Evolutionary conservation across 2,797 vertebrate species (phyloP).

Genomic region (Paedocypris micromegethes): DNA sequence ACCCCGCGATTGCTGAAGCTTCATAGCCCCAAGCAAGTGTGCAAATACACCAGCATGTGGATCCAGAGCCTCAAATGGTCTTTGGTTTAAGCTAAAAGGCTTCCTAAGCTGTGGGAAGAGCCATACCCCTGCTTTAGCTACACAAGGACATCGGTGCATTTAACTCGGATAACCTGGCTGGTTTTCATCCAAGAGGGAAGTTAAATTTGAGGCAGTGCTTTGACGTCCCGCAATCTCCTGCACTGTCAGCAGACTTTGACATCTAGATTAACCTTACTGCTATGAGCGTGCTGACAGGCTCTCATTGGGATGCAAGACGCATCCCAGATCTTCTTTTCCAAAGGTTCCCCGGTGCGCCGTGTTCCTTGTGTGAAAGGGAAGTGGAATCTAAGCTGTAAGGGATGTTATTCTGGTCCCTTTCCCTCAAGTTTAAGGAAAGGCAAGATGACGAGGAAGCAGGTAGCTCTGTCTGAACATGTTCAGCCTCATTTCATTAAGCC

Average conservation of each 20-base stretch:
- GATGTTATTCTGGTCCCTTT: conserved; percentile 5
- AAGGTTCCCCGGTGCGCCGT: background rate
- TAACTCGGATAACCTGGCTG: conserved; percentile 31
- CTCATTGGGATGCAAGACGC: conserved; percentile 65
- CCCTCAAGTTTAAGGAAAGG: background rate
- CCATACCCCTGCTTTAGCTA: background rate
- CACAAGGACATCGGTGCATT: conserved; percentile 8
- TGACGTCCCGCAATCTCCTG: conserved; percentile 73
- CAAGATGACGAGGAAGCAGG: too few relatives aligned
- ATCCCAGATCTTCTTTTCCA: conserved; percentile 28
- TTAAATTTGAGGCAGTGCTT: conserved; percentile 72
- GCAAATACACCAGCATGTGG: conserved; percentile 18
- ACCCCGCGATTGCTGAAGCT: background rate
- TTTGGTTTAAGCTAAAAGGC: conserved; percentile 19
- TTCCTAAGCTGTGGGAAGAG: conserved; percentile 26
- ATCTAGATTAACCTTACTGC: conserved; percentile 77
- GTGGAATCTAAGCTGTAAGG: background rate
- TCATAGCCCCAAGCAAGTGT: background rate
- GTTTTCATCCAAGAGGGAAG: conserved; percentile 63
- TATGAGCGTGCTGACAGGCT: conserved; percentile 58
- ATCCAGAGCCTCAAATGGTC: conserved; percentile 18
- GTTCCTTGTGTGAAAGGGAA: conserved; percentile 16
- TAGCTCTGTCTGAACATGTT: conserved; percentile 4
- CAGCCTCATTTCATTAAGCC: background rate
- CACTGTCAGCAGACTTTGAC: conserved; percentile 70